Percentiles rank a stretch among this genome's conserved stretches.
Evolutionary conservation across 2,113 vertebrate species (phyloP).

Genomic region (Pagrus major): DNA sequence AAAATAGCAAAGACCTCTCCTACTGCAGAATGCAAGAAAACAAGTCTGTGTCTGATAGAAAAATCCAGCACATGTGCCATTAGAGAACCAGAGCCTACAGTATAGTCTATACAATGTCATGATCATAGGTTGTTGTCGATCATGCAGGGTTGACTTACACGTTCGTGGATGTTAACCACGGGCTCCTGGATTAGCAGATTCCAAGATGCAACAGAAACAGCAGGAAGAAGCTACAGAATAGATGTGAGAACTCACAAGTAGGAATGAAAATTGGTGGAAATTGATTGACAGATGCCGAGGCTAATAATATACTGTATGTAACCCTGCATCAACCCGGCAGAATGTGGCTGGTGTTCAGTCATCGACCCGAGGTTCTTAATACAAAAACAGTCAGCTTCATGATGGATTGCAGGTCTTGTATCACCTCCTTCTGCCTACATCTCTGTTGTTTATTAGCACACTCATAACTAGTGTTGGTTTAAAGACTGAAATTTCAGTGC

Average conservation of each 20-base stretch:
- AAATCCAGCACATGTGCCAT: background rate
- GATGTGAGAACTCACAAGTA: constrained; percentile 39
- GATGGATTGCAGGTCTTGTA: constrained; percentile 11
- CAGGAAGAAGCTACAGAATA: constrained; percentile 25
- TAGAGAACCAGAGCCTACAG: constrained; percentile 12
- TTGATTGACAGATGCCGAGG: constrained; percentile 61
- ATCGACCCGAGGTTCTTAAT: constrained; percentile 66
- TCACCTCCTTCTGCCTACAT: constrained; percentile 25
- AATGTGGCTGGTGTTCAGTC: constrained; percentile 54
- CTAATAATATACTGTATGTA: constrained; percentile 68
- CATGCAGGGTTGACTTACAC: background rate
- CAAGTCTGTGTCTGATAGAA: background rate
- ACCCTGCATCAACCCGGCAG: constrained; percentile 44
- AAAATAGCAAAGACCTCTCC: background rate
- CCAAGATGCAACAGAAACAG: constrained; percentile 22
- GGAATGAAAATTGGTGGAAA: constrained; percentile 53
- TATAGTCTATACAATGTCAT: background rate
- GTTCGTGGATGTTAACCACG: constrained; percentile 31
- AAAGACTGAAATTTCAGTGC: constrained; percentile 7
- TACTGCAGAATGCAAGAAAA: background rate
- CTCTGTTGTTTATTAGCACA: constrained; percentile 36
- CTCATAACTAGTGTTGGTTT: background rate
- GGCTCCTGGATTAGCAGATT: constrained; percentile 26
- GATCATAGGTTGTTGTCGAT: background rate
- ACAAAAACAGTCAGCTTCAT: constrained; percentile 33